Conservation (phyloP, 2,113 vertebrate genomes). For the Ciconia maguari region DNA sequence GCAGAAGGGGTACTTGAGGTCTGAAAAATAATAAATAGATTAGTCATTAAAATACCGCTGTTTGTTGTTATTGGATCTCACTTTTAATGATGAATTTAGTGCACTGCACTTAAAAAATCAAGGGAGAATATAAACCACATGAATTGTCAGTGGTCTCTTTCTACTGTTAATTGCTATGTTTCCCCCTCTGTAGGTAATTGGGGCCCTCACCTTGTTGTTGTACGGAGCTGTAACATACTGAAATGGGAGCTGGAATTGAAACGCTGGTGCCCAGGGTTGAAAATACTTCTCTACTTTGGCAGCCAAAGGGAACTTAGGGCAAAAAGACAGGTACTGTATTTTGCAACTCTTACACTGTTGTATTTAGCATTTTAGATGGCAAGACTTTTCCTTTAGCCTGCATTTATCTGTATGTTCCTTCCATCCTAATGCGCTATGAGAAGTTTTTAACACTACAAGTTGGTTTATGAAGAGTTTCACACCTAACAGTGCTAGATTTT, state of each 20-base stretch:
- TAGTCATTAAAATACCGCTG: background rate
- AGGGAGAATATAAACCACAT: background rate
- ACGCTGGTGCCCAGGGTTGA: slow-evolving; percentile 91
- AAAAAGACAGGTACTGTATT: slow-evolving; percentile 82
- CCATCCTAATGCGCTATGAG: background rate
- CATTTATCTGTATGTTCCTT: background rate
- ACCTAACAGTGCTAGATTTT: background rate
- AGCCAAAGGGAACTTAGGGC: slow-evolving; percentile 81
- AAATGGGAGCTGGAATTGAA: slow-evolving; percentile 93
- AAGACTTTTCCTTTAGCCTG: background rate
- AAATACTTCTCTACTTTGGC: slow-evolving; percentile 89
- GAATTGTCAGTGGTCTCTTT: background rate
- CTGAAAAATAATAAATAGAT: background rate
- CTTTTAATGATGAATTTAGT: background rate
- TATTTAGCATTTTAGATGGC: background rate
- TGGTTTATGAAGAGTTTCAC: background rate
- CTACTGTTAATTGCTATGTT: background rate
- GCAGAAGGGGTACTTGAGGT: background rate
- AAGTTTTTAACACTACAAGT: background rate
- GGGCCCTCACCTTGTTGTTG: slow-evolving; percentile 92
- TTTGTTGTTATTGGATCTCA: background rate
- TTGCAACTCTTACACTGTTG: background rate
- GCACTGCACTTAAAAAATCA: background rate
- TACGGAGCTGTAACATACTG: slow-evolving; percentile 86
- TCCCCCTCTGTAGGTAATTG: slow-evolving; percentile 78